These are phyloP conservation scores for Sebastes iracundus DNA, from an alignment of 2,797 vertebrate species.

Conservation along the genomic window DNA sequence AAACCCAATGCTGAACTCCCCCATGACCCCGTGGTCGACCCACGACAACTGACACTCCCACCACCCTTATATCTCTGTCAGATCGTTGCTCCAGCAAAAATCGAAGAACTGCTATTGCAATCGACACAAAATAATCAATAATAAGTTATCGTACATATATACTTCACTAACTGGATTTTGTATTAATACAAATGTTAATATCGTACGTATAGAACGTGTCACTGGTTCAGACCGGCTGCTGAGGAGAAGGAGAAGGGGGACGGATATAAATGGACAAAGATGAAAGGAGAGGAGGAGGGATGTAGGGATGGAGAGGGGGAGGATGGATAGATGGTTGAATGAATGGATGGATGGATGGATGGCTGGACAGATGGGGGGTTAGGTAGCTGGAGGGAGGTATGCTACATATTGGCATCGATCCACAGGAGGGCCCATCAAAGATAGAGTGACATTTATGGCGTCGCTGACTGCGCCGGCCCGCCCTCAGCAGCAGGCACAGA, in stretches of 20 bases:
- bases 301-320: background rate
- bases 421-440: conserved; percentile 74
- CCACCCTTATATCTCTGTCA: background rate
- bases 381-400: conserved; percentile 58
- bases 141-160: background rate
- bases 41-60: background rate
- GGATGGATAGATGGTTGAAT: conserved; percentile 27
- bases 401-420: conserved; percentile 79
- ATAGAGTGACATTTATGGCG: conserved; percentile 76
- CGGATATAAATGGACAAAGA: conserved; percentile 57
- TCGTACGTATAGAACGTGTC: background rate
- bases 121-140: background rate
- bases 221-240: background rate
- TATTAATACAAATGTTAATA: background rate
- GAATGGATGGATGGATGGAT: conserved; percentile 20
- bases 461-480: conserved; percentile 29
- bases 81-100: background rate
- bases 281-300: conserved; percentile 29
- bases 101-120: background rate
- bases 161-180: background rate
- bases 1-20: background rate
- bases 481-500: conserved; percentile 48
- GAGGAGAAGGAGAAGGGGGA: conserved; percentile 2
- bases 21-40: background rate
- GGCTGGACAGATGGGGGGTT: conserved; percentile 35